Base-by-base conservation (phyloP, 2,113 vertebrate species). In the Pedetes capensis region DNA sequence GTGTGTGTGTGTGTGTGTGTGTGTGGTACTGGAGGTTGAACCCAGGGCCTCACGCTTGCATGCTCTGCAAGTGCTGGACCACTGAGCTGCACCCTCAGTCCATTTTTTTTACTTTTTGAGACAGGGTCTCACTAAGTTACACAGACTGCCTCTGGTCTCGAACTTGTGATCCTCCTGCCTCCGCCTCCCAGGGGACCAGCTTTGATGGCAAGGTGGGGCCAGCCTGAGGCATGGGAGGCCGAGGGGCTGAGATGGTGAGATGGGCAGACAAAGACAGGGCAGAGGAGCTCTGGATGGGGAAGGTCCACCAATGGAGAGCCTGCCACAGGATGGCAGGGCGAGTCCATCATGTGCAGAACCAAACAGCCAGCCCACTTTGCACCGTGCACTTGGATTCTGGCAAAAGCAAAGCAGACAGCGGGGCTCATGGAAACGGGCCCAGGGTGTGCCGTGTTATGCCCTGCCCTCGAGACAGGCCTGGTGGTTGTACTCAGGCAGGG, bases 341-440 rank as follows among this genome's bases (percentile, higher is more conserved):
- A n/a, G 32, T 1, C 34, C 6, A 5, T 25, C 22, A 27, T 2
- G 5, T 7, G 7, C 7, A 49, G 55, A 27, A n/a, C 10, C 42
- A 37, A 71, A 72, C 6, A 63, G 17, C 53, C 53, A 34, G 5
- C 16, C 34, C 34, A 29, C 29, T 79, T 86, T 29, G 34, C 13
- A 55, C 6, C 0, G 1, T 37, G 49, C 29, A 20, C 20, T 22
- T 37, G 53, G 51, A 27, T 64, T 55, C 61, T 57, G 32, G 29
- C 5, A 49, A 5, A 12, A 69, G 51, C 14, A 8, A 37, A 82
- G 16, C 22, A 95, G 76, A 84, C 9, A 14, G 0, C 8, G n/a
- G 44, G 63, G 17, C 37, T 93, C 47, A 51, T 61, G 34, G 44
- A 72, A 34, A 64, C 1, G 49, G 37, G 53, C 78, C 27, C 0